These are phyloP conservation scores for Folsomia manolachei DNA, from an alignment of 2,888 invertebrate genomes.

Conservation along the genomic window DNA sequence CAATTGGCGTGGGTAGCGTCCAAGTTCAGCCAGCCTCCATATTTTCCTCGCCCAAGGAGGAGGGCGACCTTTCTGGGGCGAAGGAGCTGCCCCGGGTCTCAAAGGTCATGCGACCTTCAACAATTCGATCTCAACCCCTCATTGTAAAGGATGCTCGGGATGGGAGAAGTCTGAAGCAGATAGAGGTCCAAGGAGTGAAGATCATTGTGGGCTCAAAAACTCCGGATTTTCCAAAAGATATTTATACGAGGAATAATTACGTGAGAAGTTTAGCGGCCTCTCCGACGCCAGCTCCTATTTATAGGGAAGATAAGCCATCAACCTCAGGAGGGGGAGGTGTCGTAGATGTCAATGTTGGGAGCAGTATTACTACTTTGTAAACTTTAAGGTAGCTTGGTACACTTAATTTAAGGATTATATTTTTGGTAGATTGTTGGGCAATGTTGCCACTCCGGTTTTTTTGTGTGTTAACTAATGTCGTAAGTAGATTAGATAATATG, in stretches of 20 bases:
- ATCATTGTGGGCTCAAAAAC: constrained; percentile 77
- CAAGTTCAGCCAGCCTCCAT: not conserved
- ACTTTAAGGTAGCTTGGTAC: too few relatives aligned
- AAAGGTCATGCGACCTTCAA: constrained; percentile 28
- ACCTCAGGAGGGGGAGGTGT: too few relatives aligned
- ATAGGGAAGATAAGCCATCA: too few relatives aligned
- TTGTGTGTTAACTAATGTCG: not conserved
- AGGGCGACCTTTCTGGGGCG: too few relatives aligned
- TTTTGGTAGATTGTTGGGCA: too few relatives aligned
- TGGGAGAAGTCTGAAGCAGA: constrained; percentile 34
- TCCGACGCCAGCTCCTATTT: not conserved
- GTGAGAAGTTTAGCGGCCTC: not conserved
- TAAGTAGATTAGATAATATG: not conserved
- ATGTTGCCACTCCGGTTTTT: too few relatives aligned
- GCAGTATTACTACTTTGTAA: not conserved
- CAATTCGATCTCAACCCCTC: constrained; percentile 30
- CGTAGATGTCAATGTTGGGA: not conserved
- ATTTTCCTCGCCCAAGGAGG: not conserved
- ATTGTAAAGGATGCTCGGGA: constrained; percentile 29
- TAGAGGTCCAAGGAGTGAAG: constrained; percentile 60
- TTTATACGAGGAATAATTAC: not conserved
- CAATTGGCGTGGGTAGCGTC: not conserved
- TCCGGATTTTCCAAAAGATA: constrained; percentile 78
- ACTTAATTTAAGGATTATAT: not conserved
- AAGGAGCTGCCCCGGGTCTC: not conserved